Percentiles rank a stretch among this genome's conserved stretches.
Conservation (phyloP, 2,797 vertebrate genomes). For the Vireo griseus region DNA sequence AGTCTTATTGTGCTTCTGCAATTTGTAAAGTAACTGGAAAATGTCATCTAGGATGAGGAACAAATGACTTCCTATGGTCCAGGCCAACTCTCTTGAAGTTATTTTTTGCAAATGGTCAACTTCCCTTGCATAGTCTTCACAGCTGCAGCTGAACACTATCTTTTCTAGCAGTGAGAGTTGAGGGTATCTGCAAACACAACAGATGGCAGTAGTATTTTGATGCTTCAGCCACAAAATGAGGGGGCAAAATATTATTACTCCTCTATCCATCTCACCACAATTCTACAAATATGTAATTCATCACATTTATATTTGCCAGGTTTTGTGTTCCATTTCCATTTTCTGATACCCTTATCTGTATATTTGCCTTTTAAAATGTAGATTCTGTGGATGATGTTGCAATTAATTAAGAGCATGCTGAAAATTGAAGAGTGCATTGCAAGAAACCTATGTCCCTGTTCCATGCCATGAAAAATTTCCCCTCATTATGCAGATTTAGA, state of each 20-base stretch:
- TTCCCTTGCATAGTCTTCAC: not conserved
- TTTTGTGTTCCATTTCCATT: constrained; percentile 9
- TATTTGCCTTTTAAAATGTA: constrained; percentile 22
- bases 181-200: constrained; percentile 19
- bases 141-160: not conserved
- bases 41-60: constrained; percentile 1
- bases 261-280: not conserved
- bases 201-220: constrained; percentile 45
- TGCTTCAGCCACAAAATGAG: constrained; percentile 32
- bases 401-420: constrained; percentile 40
- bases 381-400: constrained; percentile 21
- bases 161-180: not conserved
- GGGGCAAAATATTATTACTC: constrained; percentile 12
- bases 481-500: constrained; percentile 42
- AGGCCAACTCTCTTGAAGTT: constrained; percentile 18
- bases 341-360: not conserved
- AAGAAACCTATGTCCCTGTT: not conserved
- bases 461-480: not conserved
- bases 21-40: constrained; percentile 45
- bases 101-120: constrained; percentile 17
- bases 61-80: constrained; percentile 8
- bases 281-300: not conserved
- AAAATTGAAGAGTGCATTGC: constrained; percentile 56
- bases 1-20: constrained; percentile 26
- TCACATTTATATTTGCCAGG: constrained; percentile 1